These are phyloP conservation scores for Philotrypesis tridentata DNA, from an alignment of 1,140 invertebrate species.

Conservation along the genomic window DNA sequence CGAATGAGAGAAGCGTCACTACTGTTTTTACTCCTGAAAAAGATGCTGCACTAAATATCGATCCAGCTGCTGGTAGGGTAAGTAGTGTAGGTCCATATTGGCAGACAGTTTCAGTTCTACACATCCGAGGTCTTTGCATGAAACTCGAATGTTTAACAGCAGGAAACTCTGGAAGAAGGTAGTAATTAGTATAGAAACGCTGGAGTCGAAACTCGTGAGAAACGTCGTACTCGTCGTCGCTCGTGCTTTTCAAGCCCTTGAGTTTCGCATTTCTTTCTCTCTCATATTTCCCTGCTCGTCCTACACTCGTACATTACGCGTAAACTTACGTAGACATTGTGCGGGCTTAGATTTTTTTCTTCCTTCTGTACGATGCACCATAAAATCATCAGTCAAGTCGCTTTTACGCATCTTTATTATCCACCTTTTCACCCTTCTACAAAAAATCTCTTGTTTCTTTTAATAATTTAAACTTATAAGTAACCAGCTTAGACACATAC, in stretches of 20 bases:
- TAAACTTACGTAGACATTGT: not conserved
- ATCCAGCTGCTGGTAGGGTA: conserved; percentile 28
- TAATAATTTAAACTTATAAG: too few species aligned
- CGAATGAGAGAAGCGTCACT: not conserved
- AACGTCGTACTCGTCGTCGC: not conserved
- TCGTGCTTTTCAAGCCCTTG: not conserved
- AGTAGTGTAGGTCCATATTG: not conserved
- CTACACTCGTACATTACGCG: too few species aligned
- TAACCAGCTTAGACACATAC: too few species aligned
- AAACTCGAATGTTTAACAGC: conserved; percentile 9
- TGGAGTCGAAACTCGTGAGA: not conserved
- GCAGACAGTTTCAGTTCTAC: not conserved
- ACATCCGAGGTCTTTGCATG: not conserved
- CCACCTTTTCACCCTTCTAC: too few species aligned
- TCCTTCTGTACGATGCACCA: too few species aligned
- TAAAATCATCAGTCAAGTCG: too few species aligned
- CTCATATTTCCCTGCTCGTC: not conserved
- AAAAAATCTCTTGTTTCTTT: too few species aligned
- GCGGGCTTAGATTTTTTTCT: too few species aligned
- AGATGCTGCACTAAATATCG: not conserved
- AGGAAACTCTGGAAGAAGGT: conserved; percentile 11
- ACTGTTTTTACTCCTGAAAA: not conserved
- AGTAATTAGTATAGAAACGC: conserved; percentile 13
- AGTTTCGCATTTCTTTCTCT: not conserved
- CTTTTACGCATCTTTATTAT: too few species aligned